Percentiles rank a stretch among this genome's conserved stretches.
phyloP scores from a whole-genome alignment of 2,888 invertebrate genomes.

The Cactoblastis cactorum region DNA sequence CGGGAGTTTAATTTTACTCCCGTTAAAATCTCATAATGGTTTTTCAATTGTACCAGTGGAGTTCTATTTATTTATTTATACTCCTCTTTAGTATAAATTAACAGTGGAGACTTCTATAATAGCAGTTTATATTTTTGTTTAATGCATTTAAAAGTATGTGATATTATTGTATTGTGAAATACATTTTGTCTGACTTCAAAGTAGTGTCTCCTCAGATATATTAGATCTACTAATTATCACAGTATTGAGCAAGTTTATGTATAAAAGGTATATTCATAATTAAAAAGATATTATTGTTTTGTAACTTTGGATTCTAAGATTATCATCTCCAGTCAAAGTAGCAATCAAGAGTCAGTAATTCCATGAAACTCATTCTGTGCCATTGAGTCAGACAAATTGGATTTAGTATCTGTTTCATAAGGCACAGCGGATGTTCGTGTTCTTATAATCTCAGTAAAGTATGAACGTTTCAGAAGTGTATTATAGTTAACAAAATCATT shows the following conservation, averaged over 20 bases:
- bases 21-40: conserved; percentile 78
- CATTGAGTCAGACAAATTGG: conserved; percentile 76
- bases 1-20: conserved; percentile 73
- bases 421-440: conserved; percentile 59
- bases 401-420: conserved; percentile 55
- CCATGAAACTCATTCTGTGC: conserved; percentile 54
- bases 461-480: conserved; percentile 63
- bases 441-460: conserved; percentile 52
- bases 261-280: conserved; percentile 30
- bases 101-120: conserved; percentile 42
- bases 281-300: conserved; percentile 36
- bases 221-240: conserved; percentile 44
- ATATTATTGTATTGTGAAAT: conserved; percentile 75
- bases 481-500: conserved; percentile 75
- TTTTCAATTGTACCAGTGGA: conserved; percentile 78
- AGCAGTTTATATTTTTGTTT: conserved; percentile 61
- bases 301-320: conserved; percentile 21
- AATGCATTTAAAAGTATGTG: conserved; percentile 79
- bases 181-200: conserved; percentile 77
- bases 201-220: conserved; percentile 66
- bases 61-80: conserved; percentile 71
- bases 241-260: conserved; percentile 53
- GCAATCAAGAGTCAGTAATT: conserved; percentile 32
- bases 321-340: conserved; percentile 24
- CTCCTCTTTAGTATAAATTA: conserved; percentile 53